Percentiles rank a stretch among this genome's conserved stretches.
phyloP scores from a whole-genome alignment of 2,888 invertebrate species.

The Pasiphila rectangulata region DNA sequence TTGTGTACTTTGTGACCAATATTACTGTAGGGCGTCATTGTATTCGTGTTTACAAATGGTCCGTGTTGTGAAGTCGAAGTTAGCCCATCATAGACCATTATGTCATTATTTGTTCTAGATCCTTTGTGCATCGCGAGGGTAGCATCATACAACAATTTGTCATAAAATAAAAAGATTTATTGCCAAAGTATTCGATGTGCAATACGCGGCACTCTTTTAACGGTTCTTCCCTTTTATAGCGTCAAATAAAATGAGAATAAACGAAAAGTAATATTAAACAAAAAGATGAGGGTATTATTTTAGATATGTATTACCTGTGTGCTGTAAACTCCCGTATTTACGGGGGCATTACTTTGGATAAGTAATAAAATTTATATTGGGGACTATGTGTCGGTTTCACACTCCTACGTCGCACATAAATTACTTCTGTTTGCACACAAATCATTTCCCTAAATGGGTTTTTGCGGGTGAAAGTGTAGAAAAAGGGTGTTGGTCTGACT shows the following conservation, averaged over 20 bases:
- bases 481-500: constrained; percentile 42
- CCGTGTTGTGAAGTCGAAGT: constrained; percentile 56
- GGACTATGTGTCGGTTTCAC: constrained; percentile 17
- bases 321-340: constrained; percentile 49
- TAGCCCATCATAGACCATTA: constrained; percentile 70
- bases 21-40: constrained; percentile 60
- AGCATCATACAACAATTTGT: constrained; percentile 74
- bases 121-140: constrained; percentile 62
- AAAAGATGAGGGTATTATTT: constrained; percentile 64
- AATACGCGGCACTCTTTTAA: constrained; percentile 66
- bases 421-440: constrained; percentile 28
- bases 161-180: constrained; percentile 81
- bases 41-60: constrained; percentile 69
- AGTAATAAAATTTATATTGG: constrained; percentile 31
- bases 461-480: constrained; percentile 43
- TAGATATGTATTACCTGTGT: constrained; percentile 49
- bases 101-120: constrained; percentile 74
- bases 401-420: constrained; percentile 15
- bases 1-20: constrained; percentile 63
- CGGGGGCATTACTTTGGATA: constrained; percentile 48
- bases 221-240: constrained; percentile 75
- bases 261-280: constrained; percentile 68
- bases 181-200: constrained; percentile 54
- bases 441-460: constrained; percentile 36
- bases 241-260: constrained; percentile 72